Evolutionary conservation across 2,113 vertebrate genomes (phyloP), one percentile per base, ranked within the genome.

Genomic region (Corvus hawaiiensis): DNA sequence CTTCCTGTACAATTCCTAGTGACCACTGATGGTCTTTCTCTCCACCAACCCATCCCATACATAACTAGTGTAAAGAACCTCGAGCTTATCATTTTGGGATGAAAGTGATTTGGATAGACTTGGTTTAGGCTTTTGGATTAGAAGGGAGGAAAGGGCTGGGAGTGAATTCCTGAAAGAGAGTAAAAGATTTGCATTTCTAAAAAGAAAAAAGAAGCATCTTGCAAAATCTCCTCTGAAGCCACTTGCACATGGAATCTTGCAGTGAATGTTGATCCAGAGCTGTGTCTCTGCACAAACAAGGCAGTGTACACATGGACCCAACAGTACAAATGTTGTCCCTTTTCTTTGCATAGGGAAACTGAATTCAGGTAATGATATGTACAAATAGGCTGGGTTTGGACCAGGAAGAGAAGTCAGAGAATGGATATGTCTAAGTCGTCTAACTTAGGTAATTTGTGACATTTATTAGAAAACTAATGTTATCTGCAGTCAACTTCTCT

Each of bases 401-500:
- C 8, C 33, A 75, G 39, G 41, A 41, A 59, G 15, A 46, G 14
- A 84, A 30, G 82, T 75, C 69, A 63, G 52, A 91, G 8, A 33
- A 54, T 11, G 18, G 14, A 9, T 62, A 71, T 6, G 7, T 54
- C 13, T 28, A 66, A 89, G 21, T 48, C 41, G 27, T 33, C 27
- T 43, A 64, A 28, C 7, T 78, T 41, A 33, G 0, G 1, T 32
- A 56, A 28, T 64, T 75, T 85, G 32, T 55, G 19, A n/a, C 39
- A 33, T 59, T 64, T 49, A 61, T 85, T 54, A 72, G 48, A 62
- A 52, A 85, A 56, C 1, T 26, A 20, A 6, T 68, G 32, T 16
- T 22, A 39, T 10, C 24, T 61, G 26, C 63, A 58, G 16, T 32
- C 0, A 0, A 23, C 1, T 61, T 52, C 39, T 52, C 21, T 12